phyloP scores from a whole-genome alignment of 2,888 invertebrate genomes.

The Aromia moschata region DNA sequence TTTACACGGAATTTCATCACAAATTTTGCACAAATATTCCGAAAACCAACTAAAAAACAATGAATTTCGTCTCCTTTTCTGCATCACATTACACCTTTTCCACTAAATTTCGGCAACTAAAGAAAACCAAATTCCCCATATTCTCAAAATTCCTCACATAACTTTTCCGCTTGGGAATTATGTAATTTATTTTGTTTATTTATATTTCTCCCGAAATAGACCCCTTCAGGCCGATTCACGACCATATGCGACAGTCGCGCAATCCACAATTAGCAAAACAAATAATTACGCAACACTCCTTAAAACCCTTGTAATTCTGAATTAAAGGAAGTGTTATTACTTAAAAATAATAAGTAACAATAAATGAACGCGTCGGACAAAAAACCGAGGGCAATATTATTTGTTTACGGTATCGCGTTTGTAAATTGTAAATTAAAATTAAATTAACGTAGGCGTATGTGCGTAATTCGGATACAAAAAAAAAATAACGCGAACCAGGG shows the following conservation, averaged over 20 bases:
- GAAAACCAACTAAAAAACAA: constrained; percentile 16
- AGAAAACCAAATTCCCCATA: constrained; percentile 24
- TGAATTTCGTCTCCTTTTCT: constrained; percentile 25
- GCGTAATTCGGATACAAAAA: not conserved
- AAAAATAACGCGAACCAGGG: not conserved
- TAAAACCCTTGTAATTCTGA: not conserved
- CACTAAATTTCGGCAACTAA: constrained; percentile 18
- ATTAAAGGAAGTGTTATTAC: no score
- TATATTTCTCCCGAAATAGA: constrained; percentile 7
- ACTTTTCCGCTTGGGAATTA: constrained; percentile 16
- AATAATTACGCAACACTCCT: not conserved
- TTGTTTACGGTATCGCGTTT: constrained; percentile 11
- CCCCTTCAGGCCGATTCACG: not conserved
- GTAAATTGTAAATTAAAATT: constrained; percentile 20
- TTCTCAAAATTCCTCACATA: constrained; percentile 25
- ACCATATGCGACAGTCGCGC: not conserved
- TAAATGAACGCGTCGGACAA: not conserved
- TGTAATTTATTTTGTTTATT: constrained; percentile 26
- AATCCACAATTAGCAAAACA: not conserved
- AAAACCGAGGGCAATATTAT: constrained; percentile 15
- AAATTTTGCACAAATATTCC: constrained; percentile 19
- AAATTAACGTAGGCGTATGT: constrained; percentile 16
- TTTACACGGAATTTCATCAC: constrained; percentile 22
- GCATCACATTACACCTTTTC: constrained; percentile 28
- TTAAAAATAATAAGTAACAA: no score